Evolutionary conservation across 2,113 vertebrate genomes (phyloP).

Genomic region (Tonatia bakeri): DNA sequence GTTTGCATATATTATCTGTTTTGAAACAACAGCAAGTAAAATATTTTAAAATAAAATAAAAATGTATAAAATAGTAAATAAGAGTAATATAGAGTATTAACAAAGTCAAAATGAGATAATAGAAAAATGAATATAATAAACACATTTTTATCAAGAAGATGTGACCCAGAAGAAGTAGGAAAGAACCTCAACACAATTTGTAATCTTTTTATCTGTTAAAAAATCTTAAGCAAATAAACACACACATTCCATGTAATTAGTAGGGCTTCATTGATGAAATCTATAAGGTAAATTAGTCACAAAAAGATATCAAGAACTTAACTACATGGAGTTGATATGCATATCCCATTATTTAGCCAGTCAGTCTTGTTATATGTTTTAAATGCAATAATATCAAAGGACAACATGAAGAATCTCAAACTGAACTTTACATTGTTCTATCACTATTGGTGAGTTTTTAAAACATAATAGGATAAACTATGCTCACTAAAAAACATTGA

Average conservation of each 20-base stretch:
- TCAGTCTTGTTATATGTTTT: not conserved
- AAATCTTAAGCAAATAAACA: not conserved
- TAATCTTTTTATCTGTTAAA: not conserved
- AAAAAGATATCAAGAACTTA: not conserved
- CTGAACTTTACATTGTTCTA: not conserved
- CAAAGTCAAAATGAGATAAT: not conserved
- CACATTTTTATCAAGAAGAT: not conserved
- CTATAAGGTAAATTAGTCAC: not conserved
- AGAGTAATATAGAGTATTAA: not conserved
- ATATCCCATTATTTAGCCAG: not conserved
- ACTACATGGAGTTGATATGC: not conserved
- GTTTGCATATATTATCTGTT: not conserved
- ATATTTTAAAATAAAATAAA: not conserved
- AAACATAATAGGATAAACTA: not conserved
- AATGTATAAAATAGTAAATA: not conserved
- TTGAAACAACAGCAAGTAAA: not conserved
- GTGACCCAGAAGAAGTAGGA: not conserved
- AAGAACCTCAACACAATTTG: not conserved
- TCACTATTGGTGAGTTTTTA: not conserved
- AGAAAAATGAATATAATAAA: not conserved
- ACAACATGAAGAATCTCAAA: not conserved
- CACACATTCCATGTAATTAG: not conserved
- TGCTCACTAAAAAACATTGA: not conserved
- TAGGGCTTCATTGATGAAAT: not conserved
- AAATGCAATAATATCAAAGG: not conserved